A percentile compares a stretch with the other conserved stretches of the same genome.
phyloP scores from a whole-genome alignment of 2,113 vertebrate species.

The Panthera leo region DNA sequence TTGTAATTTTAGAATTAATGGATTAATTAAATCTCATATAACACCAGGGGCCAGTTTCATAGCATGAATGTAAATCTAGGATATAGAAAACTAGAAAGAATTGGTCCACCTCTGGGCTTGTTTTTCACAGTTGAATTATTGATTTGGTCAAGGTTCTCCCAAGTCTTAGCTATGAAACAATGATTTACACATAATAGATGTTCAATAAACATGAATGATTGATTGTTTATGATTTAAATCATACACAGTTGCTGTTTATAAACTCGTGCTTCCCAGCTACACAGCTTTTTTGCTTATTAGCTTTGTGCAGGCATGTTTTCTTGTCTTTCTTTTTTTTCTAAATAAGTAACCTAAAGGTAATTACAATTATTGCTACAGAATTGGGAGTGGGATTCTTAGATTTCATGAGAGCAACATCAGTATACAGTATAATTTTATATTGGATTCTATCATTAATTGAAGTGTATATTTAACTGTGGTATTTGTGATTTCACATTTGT shows the following conservation, averaged over 20 bases:
- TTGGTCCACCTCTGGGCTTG: background rate
- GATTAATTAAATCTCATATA: constrained; percentile 26
- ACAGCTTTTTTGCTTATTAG: background rate
- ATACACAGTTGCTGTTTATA: background rate
- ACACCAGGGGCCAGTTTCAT: background rate
- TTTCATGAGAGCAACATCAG: background rate
- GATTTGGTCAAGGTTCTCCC: constrained; percentile 2
- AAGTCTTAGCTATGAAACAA: constrained; percentile 42
- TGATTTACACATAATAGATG: constrained; percentile 40
- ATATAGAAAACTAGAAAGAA: constrained; percentile 29
- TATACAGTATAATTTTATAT: background rate
- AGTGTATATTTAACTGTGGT: background rate
- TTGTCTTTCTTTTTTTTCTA: background rate
- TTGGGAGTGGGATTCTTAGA: background rate
- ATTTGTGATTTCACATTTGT: constrained; percentile 13
- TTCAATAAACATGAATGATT: constrained; percentile 56
- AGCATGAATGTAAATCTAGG: background rate
- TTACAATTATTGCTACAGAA: background rate
- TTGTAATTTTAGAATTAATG: constrained; percentile 47
- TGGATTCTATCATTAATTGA: background rate
- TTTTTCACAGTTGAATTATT: constrained; percentile 40
- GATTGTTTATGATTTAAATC: constrained; percentile 11
- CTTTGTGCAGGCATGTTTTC: background rate
- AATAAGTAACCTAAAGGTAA: constrained; percentile 2
- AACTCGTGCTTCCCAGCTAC: background rate